These are phyloP conservation scores for Tetranychus piercei DNA, from an alignment of 2,888 invertebrate genomes.

Conservation along the genomic window DNA sequence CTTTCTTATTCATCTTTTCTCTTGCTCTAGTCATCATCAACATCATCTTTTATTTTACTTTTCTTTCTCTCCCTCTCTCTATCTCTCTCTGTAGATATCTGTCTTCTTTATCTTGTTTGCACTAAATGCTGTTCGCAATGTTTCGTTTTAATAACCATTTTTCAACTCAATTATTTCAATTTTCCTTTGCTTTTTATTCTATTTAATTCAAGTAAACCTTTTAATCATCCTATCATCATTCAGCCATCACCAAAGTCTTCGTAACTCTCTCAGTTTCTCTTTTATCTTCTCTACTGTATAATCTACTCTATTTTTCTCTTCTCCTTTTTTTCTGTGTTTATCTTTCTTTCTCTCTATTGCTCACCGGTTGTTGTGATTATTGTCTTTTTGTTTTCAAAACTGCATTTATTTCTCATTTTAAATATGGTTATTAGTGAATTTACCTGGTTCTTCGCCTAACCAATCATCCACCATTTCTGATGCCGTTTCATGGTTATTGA, in stretches of 20 bases:
- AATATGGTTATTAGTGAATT: no score
- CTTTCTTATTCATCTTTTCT: not conserved
- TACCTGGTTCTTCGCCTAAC: no score
- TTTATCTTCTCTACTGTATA: not conserved
- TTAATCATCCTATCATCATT: not conserved
- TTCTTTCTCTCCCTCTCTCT: slow-evolving; percentile 1
- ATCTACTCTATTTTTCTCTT: not conserved
- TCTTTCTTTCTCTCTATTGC: not conserved
- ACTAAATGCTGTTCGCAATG: no score
- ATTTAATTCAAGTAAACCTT: not conserved
- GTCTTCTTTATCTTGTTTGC: not conserved
- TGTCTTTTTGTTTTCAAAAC: not conserved
- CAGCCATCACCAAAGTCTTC: not conserved
- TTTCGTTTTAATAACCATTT: no score
- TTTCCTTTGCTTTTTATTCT: not conserved
- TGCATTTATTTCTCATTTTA: no score
- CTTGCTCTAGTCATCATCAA: not conserved
- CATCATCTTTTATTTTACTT: not conserved
- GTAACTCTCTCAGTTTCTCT: not conserved
- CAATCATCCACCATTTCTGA: no score
- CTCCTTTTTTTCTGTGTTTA: not conserved
- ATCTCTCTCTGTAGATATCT: not conserved
- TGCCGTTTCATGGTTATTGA: no score
- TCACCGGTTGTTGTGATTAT: not conserved
- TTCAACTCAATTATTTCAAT: no score